A percentile compares a stretch with the other conserved stretches of the same genome.
phyloP scores from a whole-genome alignment of 2,113 vertebrate species.

The Chinchilla lanigera region DNA sequence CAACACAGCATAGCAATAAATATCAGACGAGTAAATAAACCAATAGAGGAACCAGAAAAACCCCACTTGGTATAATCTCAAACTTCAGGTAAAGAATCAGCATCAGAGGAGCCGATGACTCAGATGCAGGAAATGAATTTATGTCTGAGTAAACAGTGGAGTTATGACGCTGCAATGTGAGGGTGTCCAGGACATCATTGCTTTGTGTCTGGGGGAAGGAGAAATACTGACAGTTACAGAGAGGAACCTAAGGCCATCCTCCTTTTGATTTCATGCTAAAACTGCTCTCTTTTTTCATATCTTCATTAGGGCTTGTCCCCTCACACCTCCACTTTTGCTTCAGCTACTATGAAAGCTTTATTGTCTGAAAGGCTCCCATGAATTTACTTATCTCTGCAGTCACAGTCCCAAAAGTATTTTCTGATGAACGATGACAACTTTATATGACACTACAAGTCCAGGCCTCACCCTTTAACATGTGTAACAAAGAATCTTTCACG shows the following conservation, averaged over 20 bases:
- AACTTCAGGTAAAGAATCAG: not conserved
- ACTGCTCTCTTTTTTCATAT: not conserved
- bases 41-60: not conserved
- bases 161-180: not conserved
- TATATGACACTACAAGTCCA: not conserved
- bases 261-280: not conserved
- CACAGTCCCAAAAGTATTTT: not conserved
- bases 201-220: not conserved
- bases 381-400: not conserved
- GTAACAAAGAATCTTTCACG: conserved; percentile 25
- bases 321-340: not conserved
- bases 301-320: not conserved
- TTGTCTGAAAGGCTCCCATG: not conserved
- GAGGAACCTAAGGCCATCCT: not conserved
- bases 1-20: not conserved
- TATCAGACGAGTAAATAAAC: not conserved
- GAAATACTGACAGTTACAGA: not conserved
- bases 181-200: not conserved
- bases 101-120: conserved; percentile 36
- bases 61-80: not conserved
- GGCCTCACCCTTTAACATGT: not conserved
- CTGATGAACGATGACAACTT: not conserved
- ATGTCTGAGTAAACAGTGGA: not conserved
- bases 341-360: not conserved
- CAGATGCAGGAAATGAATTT: conserved; percentile 38